These are phyloP conservation scores for Drosophila antonietae DNA, from an alignment of 2,888 invertebrate genomes.

Conservation along the genomic window DNA sequence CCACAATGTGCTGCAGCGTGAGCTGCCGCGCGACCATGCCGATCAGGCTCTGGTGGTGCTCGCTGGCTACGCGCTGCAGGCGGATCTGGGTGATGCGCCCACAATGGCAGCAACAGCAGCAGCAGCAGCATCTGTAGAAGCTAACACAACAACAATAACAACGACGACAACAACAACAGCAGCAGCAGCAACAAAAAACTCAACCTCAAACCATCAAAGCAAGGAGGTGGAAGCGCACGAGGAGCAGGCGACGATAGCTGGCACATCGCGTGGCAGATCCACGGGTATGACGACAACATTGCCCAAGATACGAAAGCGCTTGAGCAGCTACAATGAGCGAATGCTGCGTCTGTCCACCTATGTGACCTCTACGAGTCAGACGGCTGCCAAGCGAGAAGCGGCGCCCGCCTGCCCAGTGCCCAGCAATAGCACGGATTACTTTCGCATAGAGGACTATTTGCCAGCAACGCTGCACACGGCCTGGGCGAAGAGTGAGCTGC, in stretches of 20 bases:
- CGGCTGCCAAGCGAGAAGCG: constrained; percentile 32
- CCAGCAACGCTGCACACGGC: constrained; percentile 88
- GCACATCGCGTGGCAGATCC: constrained; percentile 62
- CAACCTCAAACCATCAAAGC: constrained; percentile 60
- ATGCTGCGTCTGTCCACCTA: constrained; percentile 78
- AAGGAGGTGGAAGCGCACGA: constrained; percentile 26
- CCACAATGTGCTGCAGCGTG: constrained; percentile 92
- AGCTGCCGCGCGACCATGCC: constrained; percentile 85
- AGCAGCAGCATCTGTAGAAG: not conserved
- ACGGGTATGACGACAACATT: constrained; percentile 71
- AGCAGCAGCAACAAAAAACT: constrained; percentile 17
- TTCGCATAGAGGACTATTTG: constrained; percentile 94
- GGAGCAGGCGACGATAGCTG: constrained; percentile 62
- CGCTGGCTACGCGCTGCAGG: constrained; percentile 95
- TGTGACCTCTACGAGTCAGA: constrained; percentile 61
- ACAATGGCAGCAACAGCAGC: not conserved
- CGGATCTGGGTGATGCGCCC: constrained; percentile 93
- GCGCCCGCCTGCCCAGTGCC: constrained; percentile 17
- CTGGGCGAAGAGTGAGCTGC: constrained; percentile 86
- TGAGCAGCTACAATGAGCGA: constrained; percentile 77
- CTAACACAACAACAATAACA: constrained; percentile 8
- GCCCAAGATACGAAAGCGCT: constrained; percentile 80
- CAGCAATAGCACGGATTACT: constrained; percentile 85
- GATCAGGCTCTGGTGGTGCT: constrained; percentile 91
- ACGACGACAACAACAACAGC: not conserved